Base-by-base conservation (phyloP, 2,113 vertebrate species). In the Propithecus coquereli region DNA sequence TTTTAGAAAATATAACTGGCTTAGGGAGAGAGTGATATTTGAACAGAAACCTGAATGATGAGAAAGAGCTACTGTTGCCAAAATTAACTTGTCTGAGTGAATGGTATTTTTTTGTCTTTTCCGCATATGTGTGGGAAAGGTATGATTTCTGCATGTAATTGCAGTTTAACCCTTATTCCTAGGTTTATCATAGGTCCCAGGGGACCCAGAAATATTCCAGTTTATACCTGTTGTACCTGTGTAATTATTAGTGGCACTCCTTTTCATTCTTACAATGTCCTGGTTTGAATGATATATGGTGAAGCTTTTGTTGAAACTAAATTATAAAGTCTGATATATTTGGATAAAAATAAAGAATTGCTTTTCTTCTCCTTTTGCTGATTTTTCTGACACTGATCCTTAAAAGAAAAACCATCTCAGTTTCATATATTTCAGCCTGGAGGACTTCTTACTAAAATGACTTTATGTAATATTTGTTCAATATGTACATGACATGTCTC, bases 331-430 rank as follows among this genome's bases (percentile, higher is more conserved):
- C 96, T 96, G 87, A 97, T 96, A 97, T 98, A 98, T 98, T 97
- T 98, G 97, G 96, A 97, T 97, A 97, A 97, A 97, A 96, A 98
- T 97, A 98, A 98, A 98, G 87, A 97, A 92, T 94, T 97, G 83
- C 43, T 94, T 97, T 97, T 95, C 90, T 96, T 97, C 94, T 95
- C 77, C 68, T 90, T 93, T 97, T 45, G 87, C 57, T 92, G 87
- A 86, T 89, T 96, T 91, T 91, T 83, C 68, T 88, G 22, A 84
- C 40, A 84, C 25, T 57, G 34, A 87, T 70, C 34, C 74, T 84
- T 94, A 14, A 50, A 85, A 85, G 40, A 34, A 93, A 93, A 95
- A 43, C 81, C 74, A 96, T 93, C 59, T 96, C 88, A 61, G 7
- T 83, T 91, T 79, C 59, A 34, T 79, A 43, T 95, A 50, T 45